Evolutionary conservation across 1,140 invertebrate species (phyloP), one percentile per base, ranked within the genome.

Genomic region (Drosophila eugracilis): DNA sequence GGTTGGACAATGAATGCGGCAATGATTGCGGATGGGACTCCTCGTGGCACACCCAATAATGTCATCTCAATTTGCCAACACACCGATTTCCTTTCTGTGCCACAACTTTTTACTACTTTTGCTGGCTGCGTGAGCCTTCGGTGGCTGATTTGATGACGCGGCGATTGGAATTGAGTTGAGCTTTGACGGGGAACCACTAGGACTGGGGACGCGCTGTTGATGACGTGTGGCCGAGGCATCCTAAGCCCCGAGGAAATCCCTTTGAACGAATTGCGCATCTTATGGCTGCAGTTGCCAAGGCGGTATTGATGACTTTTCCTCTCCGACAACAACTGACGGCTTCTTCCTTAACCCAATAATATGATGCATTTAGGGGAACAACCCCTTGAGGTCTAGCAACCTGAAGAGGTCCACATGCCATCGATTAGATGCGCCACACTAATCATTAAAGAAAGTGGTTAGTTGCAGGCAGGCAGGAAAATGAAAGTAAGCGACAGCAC

Each of bases 1-100:
- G 86, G 86, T 89, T 89, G 86, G 75, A 66, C 79, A 89, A 81
- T 83, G 74, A 66, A 78, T 63, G 63, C 69, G 76, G 73, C 80
- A 88, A 88, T 74, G 77, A 78, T 41, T 63, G 15, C 37, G 30
- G 32, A 14, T 49, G 42, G 52, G 42, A 54, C n/a, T n/a, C n/a
- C 44, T 49, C 37, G 14, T 58, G 49, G 57, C 52, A 53, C 47
- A 65, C 45, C 37, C 81, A 88, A 86, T 86, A 75, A 88, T 75
- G 74, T 58, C 78, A 81, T 86, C 84, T 71, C 39, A 30, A 48
- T 50, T 63, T 49, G 69, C 50, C 49, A 44, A 36, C 45, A 69
- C 45, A 53, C 45, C 47, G 50, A 67, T 66, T 49, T 66, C 26
- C 37, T 22, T 66, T 34, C 45, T 52, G 24, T 52, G 15, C 26